Percentiles rank a stretch among this genome's conserved stretches.
Evolutionary conservation across 2,113 vertebrate species (phyloP).

Genomic region (Tauraco erythrolophus): DNA sequence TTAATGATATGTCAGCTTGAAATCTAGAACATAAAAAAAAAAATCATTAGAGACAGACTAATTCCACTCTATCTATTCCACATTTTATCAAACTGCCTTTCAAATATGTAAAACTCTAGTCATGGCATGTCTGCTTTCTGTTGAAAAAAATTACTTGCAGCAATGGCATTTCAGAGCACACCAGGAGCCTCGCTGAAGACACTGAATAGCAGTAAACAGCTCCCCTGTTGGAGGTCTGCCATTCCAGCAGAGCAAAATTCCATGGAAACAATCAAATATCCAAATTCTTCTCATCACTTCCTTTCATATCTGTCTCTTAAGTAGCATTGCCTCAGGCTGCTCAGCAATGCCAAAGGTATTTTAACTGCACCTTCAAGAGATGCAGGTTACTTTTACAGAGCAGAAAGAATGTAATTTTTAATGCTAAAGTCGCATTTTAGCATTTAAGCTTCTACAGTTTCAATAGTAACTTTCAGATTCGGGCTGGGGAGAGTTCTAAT

Average conservation of each 20-base stretch:
- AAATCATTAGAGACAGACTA: not conserved
- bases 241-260: not conserved
- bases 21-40: not conserved
- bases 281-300: not conserved
- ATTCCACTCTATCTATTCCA: not conserved
- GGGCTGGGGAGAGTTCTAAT: not conserved
- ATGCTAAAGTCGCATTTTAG: not conserved
- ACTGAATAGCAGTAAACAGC: not conserved
- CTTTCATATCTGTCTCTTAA: not conserved
- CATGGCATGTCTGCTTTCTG: not conserved
- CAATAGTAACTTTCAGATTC: not conserved
- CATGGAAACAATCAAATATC: not conserved
- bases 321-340: not conserved
- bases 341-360: not conserved
- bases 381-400: not conserved
- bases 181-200: rapidly evolving
- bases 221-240: not conserved
- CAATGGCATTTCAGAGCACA: not conserved
- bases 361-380: not conserved
- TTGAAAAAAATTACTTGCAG: not conserved
- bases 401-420: not conserved
- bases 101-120: not conserved
- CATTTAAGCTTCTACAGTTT: not conserved
- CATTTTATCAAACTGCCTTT: not conserved
- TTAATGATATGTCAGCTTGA: not conserved